A percentile compares a stretch with the other conserved stretches of the same genome.
These are phyloP conservation scores for Malurus splendens DNA, from an alignment of 2,797 vertebrate genomes.

Conservation along the genomic window DNA sequence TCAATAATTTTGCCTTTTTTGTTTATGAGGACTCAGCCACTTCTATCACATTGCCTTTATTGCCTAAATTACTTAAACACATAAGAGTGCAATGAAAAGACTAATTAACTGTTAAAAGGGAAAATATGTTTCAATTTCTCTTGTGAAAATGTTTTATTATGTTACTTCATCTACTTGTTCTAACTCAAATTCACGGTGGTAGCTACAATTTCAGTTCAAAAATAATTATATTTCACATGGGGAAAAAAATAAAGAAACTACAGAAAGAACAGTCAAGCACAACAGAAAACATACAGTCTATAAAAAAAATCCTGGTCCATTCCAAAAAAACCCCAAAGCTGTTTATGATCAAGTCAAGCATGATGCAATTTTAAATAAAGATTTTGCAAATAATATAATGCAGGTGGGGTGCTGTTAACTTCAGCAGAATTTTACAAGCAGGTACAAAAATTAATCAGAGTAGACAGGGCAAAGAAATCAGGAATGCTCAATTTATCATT, in stretches of 20 bases:
- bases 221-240: not conserved
- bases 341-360: not conserved
- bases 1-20: not conserved
- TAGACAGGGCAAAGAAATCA: not conserved
- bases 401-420: not conserved
- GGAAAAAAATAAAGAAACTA: not conserved
- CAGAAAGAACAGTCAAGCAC: not conserved
- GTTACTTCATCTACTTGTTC: not conserved
- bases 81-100: not conserved
- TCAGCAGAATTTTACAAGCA: not conserved
- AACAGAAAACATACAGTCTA: not conserved
- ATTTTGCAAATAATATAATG: not conserved
- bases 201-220: not conserved
- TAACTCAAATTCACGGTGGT: not conserved
- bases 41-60: not conserved
- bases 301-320: fast-evolving
- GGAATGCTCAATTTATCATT: not conserved
- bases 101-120: not conserved
- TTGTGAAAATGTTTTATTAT: not conserved
- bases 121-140: not conserved
- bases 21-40: not conserved
- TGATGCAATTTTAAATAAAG: not conserved
- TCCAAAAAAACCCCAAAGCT: not conserved
- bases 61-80: not conserved
- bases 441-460: not conserved